Evolutionary conservation across 2,888 invertebrate species (phyloP).

Genomic region (Drosophila nigritarsus): DNA sequence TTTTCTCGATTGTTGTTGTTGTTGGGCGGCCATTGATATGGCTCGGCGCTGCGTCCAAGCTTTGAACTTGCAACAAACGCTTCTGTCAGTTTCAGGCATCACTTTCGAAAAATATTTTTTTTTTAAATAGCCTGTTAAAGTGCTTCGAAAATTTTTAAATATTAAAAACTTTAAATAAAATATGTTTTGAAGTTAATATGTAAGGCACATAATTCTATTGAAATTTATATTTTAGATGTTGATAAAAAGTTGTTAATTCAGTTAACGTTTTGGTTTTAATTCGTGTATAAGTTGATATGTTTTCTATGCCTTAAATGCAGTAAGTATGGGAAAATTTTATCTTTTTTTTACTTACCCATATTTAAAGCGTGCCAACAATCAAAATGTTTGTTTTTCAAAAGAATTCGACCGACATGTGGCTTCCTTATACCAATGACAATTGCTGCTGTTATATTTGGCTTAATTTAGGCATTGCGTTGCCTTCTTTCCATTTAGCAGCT

Average conservation of each 20-base stretch:
- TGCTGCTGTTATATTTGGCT: background rate
- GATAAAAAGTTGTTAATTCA: background rate
- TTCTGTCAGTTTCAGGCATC: constrained; percentile 31
- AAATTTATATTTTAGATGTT: background rate
- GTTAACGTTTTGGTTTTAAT: no score
- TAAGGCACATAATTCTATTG: background rate
- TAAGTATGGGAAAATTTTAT: background rate
- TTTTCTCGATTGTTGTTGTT: constrained; percentile 10
- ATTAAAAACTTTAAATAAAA: background rate
- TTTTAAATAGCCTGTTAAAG: background rate
- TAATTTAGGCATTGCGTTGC: background rate
- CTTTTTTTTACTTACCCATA: background rate
- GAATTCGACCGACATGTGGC: background rate
- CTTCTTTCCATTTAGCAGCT: background rate
- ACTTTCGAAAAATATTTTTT: background rate
- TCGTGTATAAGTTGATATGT: background rate
- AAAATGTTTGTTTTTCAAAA: background rate
- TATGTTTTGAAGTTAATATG: background rate
- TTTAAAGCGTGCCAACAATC: background rate
- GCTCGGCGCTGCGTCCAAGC: constrained; percentile 15
- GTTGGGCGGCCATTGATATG: constrained; percentile 22
- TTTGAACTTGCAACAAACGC: constrained; percentile 28
- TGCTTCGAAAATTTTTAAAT: background rate
- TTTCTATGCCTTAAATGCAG: background rate
- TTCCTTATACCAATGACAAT: background rate